Conservation (phyloP, 30 jellyfish, hydroid and myxozoan species). For the Aurelia aurita region DNA sequence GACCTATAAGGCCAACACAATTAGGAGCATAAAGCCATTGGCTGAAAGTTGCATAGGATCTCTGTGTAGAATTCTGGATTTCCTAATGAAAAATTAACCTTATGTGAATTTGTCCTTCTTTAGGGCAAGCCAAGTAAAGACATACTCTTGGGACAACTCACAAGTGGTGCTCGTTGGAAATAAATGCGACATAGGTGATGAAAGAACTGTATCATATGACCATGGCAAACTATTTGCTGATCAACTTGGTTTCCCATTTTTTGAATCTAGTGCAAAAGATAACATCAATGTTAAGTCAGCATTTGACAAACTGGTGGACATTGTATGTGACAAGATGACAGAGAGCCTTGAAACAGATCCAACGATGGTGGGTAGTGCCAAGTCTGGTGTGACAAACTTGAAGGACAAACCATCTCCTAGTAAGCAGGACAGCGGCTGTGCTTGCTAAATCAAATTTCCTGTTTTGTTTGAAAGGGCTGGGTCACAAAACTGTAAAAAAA, state of each 20-base stretch:
- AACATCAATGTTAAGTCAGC: constrained; percentile 92
- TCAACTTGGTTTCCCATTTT: constrained; percentile 97
- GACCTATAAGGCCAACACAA: too few relatives aligned
- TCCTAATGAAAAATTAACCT: too few relatives aligned
- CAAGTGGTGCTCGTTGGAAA: constrained; percentile 97
- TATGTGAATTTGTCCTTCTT: neutral
- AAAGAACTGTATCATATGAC: constrained; percentile 83
- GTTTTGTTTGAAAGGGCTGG: neutral
- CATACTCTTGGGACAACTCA: constrained; percentile 98
- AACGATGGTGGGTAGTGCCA: constrained; percentile 89
- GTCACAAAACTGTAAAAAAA: too few relatives aligned
- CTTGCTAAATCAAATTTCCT: constrained; percentile 49
- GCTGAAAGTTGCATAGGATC: too few relatives aligned
- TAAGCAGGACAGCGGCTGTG: constrained; percentile 69
- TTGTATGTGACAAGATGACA: constrained; percentile 94
- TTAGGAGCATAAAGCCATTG: too few relatives aligned
- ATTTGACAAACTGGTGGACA: constrained; percentile 95
- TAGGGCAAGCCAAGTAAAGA: constrained; percentile 98
- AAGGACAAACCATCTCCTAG: constrained; percentile 81
- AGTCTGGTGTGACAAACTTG: constrained; percentile 87
- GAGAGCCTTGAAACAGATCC: constrained; percentile 96
- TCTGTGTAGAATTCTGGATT: too few relatives aligned
- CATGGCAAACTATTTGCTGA: constrained; percentile 90
- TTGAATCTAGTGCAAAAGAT: constrained; percentile 97
- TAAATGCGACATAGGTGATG: constrained; percentile 98